Base-by-base conservation (phyloP, 2,797 vertebrate genomes). In the Coranthus polyacanthus region DNA sequence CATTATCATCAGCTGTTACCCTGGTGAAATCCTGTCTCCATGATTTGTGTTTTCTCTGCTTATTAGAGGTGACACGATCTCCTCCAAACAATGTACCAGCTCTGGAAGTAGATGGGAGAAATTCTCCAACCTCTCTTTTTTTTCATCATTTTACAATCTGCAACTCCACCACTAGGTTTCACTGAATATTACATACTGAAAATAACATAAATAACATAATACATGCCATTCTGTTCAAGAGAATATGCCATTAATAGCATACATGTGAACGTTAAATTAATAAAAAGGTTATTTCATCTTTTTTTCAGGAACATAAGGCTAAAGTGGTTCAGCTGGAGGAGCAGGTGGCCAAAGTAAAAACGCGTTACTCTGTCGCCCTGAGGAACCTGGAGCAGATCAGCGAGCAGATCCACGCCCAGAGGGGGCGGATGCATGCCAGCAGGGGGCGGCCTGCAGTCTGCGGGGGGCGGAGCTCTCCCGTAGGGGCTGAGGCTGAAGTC, bases 381-480 rank as follows among this genome's bases (percentile, higher is more conserved):
- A 88, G 96, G 0, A 98, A 96, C 88, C 89, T 98, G 76, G 96
- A 98, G 58, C 94, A 96, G 87, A 97, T 98, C 92, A 97, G 96
- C 0, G 96, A 98, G 64, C 95, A 98, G 79, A 97, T 98, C 68
- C 96, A 97, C 0, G 94, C 95, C 0, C 94, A 96, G 0, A 86
- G 92, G 66, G 88, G 90, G 0, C 86, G 68, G 0, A 56, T 73
- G 36, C 60, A 43, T 1, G 86, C 74, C 5, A 63, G 72, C 66
- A 69, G 88, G 65, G 72, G 78, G 44, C 29, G 32, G 11, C 67
- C 74, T 37, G 51, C 70, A 1, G 41, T 70, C 46, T 79, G 87
- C 0, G 89, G 85, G 0, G 92, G 91, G 16, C 93, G 95, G 1
- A 94, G 94, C 20, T 95, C 95, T 0, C 95, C 96, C 0, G 89